Conservation (phyloP, 35 echinoderm and acorn worm genomes). For the Lytechinus pictus region DNA sequence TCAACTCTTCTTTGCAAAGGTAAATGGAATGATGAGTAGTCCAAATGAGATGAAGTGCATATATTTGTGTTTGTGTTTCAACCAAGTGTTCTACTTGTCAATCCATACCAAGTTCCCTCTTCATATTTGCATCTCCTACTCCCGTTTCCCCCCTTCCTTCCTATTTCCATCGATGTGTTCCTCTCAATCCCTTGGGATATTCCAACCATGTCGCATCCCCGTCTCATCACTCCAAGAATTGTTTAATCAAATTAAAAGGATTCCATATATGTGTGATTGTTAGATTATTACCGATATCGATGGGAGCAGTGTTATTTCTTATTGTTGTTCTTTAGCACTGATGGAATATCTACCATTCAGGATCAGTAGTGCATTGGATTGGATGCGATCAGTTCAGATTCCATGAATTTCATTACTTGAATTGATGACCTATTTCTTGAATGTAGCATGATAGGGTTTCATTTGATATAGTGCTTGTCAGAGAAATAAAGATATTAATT, state of each 20-base stretch:
- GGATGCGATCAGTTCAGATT: background rate
- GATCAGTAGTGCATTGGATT: background rate
- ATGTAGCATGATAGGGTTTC: background rate
- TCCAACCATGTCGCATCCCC: background rate
- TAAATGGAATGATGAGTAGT: background rate
- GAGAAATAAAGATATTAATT: background rate
- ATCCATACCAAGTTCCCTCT: background rate
- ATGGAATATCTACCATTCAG: background rate
- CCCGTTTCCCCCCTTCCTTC: background rate
- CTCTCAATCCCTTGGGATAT: background rate
- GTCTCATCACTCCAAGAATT: background rate
- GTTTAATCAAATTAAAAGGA: constrained; percentile 14
- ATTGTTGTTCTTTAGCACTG: background rate
- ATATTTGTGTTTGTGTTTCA: background rate
- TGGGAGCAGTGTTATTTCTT: background rate
- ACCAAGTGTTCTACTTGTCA: background rate
- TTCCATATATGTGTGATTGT: background rate
- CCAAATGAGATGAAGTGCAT: background rate
- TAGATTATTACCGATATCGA: background rate
- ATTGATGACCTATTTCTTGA: background rate
- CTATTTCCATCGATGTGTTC: background rate
- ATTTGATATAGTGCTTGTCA: background rate
- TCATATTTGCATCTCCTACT: background rate
- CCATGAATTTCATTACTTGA: background rate
- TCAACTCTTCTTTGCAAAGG: background rate